phyloP scores from a whole-genome alignment of 92 coral and sea anemone species.

The Zoanthus gigantus region DNA sequence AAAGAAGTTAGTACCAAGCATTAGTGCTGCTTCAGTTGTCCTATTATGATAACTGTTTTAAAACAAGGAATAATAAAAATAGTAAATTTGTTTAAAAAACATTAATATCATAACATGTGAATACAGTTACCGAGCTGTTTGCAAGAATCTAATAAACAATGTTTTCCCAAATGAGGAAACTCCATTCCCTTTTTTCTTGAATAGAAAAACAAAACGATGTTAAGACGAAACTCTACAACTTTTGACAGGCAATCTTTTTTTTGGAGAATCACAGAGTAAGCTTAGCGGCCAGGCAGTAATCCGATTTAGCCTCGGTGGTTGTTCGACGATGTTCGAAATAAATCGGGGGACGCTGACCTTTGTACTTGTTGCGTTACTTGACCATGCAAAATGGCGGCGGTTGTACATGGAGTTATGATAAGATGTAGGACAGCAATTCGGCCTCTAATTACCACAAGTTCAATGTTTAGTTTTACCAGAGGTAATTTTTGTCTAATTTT shows the following conservation, averaged over 20 bases:
- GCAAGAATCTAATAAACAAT: constrained; percentile 84
- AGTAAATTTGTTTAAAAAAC: not conserved
- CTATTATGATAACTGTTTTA: not conserved
- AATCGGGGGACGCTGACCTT: constrained; percentile 22
- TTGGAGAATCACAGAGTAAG: not conserved
- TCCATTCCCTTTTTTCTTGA: constrained; percentile 67
- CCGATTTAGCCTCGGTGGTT: constrained; percentile 14
- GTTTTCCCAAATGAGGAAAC: constrained; percentile 92
- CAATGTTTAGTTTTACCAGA: constrained; percentile 12
- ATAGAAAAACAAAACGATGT: not conserved
- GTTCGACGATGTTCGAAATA: not conserved
- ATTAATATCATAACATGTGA: not conserved
- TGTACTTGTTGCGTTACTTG: constrained; percentile 1
- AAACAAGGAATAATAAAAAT: not conserved
- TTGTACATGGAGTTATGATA: constrained; percentile 52
- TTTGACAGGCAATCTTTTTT: constrained; percentile 29
- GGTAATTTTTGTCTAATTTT: not conserved
- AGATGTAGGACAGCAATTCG: constrained; percentile 63
- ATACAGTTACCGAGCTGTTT: constrained; percentile 86
- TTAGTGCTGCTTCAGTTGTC: not conserved
- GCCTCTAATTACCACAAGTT: constrained; percentile 52
- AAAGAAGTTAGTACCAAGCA: constrained; percentile 6
- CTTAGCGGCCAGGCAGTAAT: constrained; percentile 23
- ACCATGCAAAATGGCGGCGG: constrained; percentile 85
- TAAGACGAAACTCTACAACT: not conserved